Evolutionary conservation across 2,113 vertebrate genomes (phyloP), one percentile per base, ranked within the genome.

Genomic region (Actenoides lindsayi): DNA sequence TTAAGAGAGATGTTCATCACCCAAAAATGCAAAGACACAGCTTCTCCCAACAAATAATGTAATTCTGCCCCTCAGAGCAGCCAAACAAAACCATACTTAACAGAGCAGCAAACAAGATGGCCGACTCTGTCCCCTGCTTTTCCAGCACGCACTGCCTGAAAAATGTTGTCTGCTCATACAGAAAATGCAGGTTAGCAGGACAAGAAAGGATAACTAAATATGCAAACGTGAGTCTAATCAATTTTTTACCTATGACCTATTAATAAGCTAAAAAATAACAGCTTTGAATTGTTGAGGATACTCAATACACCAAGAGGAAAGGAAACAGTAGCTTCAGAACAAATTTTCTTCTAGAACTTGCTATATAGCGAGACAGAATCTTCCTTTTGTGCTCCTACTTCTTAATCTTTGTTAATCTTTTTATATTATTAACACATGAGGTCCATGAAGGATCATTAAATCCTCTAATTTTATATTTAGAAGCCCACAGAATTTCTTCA

Each of bases 271-370:
- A 63, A 87, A 76, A 67, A 3, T 5, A 74, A 33, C 21, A 62
- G 8, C 12, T 89, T 78, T 10, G 13, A 59, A 67, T 70, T 67
- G 10, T 70, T 75, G 30, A 67, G 16, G 8, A 17, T 53, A 42
- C 8, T 63, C 4, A 28, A 21, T 39, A 35, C 5, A 42, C 5
- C 25, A 31, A 75, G 35, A 28, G 3, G 9, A 5, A 0, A 4
- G 11, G 19, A 50, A 41, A 25, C 69, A 5, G 31, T 13, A 63
- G n/a, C 3, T 62, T 73, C 14, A 23, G 53, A 46, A 30, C 16
- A 30, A 57, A 16, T 67, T 80, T 73, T 76, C 31, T 59, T 84
- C 53, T 57, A 60, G 30, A 83, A 56, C 6, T 12, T 69, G 20
- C 27, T 68, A 5, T 27, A 31, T 8, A 53, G n/a, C n/a, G 35